Percentiles rank a stretch among this genome's conserved stretches.
phyloP scores from a whole-genome alignment of 2,113 vertebrate species.

The Lathamus discolor region DNA sequence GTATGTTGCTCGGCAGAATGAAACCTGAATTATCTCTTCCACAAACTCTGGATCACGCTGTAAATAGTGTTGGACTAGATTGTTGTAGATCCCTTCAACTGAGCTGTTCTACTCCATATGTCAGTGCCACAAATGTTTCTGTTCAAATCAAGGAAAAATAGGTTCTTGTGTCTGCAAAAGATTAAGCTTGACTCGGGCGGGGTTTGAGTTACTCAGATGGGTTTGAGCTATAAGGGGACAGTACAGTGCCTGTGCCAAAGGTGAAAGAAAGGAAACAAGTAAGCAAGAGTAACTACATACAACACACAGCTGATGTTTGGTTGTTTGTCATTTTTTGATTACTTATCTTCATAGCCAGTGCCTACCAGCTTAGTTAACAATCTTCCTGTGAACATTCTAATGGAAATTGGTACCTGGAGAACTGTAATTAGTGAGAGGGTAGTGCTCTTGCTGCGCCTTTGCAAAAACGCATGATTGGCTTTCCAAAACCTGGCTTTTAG shows the following conservation, averaged over 20 bases:
- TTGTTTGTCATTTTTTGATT: neutral
- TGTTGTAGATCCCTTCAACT: neutral
- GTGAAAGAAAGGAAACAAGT: neutral
- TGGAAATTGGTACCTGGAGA: fast-evolving
- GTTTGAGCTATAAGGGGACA: neutral
- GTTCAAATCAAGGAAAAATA: neutral
- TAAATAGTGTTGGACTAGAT: neutral
- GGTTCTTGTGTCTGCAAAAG: neutral
- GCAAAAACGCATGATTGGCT: neutral
- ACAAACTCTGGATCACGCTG: neutral
- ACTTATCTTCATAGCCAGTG: neutral
- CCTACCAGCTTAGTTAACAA: neutral
- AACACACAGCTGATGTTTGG: neutral
- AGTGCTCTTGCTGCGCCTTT: neutral
- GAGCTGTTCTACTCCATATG: neutral
- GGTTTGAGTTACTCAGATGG: neutral
- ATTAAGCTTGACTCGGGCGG: neutral
- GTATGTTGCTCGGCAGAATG: neutral
- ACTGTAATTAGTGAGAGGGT: neutral
- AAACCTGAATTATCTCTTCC: neutral
- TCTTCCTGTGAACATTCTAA: neutral
- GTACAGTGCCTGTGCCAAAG: neutral
- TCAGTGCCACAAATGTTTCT: neutral
- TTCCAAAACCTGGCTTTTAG: neutral
- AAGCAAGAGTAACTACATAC: neutral